These are phyloP conservation scores for Stenodera caucasica DNA, from an alignment of 2,888 invertebrate genomes.

Conservation along the genomic window DNA sequence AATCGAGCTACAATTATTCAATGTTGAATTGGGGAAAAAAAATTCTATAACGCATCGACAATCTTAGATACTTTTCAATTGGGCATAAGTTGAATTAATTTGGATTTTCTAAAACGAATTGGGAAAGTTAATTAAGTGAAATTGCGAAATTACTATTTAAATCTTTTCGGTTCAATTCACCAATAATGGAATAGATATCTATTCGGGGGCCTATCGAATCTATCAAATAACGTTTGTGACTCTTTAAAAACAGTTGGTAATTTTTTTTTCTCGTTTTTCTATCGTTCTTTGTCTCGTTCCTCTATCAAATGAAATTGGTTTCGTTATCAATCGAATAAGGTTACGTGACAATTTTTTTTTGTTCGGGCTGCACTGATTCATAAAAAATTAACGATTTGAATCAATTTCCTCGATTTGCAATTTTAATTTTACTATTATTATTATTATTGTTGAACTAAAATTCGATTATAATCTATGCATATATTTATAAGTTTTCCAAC, in stretches of 20 bases:
- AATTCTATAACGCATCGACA: no score
- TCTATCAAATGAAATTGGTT: conserved; percentile 1
- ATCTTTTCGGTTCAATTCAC: background rate
- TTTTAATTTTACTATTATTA: background rate
- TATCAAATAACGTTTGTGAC: background rate
- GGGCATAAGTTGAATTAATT: background rate
- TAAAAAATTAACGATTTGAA: no score
- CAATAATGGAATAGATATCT: background rate
- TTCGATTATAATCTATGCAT: no score
- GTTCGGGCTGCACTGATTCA: no score
- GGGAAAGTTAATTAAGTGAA: background rate
- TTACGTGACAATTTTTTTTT: background rate
- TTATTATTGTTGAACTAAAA: background rate
- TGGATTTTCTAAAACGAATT: background rate
- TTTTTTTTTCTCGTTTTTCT: background rate
- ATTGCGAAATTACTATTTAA: background rate
- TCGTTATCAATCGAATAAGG: background rate
- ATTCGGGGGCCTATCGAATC: background rate
- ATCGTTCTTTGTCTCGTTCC: background rate
- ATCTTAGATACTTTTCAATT: no score
- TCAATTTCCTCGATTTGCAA: background rate
- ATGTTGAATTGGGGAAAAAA: no score
- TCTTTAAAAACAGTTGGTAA: background rate
- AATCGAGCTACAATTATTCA: background rate
- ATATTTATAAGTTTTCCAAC: no score